Percentiles rank a stretch among this genome's conserved stretches.
Evolutionary conservation across 2,888 invertebrate genomes (phyloP).

Genomic region (Drosophila gaucha): DNA sequence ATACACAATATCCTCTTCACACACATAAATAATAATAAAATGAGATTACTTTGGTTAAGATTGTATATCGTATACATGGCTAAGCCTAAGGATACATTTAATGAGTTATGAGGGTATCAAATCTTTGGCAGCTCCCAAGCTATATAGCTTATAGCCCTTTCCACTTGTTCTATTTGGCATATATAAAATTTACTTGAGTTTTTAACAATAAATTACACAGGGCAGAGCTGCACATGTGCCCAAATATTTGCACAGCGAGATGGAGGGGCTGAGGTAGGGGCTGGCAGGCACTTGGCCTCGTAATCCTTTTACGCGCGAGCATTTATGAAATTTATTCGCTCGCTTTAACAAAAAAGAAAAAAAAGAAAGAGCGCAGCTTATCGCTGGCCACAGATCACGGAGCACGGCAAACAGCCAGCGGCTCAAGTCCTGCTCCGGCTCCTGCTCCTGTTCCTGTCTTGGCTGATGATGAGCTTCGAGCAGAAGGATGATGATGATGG

Average conservation of each 20-base stretch:
- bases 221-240: conserved; percentile 52
- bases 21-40: conserved; percentile 7
- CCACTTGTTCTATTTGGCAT: conserved; percentile 11
- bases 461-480: conserved; percentile 58
- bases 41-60: conserved; percentile 4
- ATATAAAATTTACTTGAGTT: conserved; percentile 66
- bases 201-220: conserved; percentile 76
- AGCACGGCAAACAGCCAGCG: conserved; percentile 38
- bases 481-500: conserved; percentile 55
- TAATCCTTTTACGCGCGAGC: conserved; percentile 67
- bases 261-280: neutral
- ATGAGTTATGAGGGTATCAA: conserved; percentile 31
- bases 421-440: conserved; percentile 57
- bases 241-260: conserved; percentile 62
- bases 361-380: conserved; percentile 56
- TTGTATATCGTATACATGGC: conserved; percentile 3
- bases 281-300: conserved; percentile 42
- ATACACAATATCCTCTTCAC: neutral
- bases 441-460: conserved; percentile 28
- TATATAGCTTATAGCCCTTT: conserved; percentile 15
- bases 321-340: conserved; percentile 76
- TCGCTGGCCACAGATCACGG: conserved; percentile 66
- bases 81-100: conserved; percentile 11
- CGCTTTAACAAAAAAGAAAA: conserved; percentile 25
- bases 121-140: neutral